phyloP scores from a whole-genome alignment of 1,140 invertebrate genomes.

The Drosophila grimshawi region DNA sequence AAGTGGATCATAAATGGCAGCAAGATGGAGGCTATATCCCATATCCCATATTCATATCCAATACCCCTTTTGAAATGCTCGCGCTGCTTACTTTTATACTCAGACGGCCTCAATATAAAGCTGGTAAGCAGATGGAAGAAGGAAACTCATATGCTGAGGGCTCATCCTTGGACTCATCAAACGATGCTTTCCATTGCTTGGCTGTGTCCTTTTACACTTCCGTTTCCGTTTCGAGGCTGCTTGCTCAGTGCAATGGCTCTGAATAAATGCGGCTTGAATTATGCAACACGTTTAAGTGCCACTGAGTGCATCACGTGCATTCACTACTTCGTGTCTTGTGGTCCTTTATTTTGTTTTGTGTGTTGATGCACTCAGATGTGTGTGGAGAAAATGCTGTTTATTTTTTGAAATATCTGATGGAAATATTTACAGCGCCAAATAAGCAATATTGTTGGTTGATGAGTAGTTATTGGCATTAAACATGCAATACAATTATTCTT shows the following conservation, averaged over 20 bases:
- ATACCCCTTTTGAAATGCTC: not conserved
- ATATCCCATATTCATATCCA: constrained; percentile 7
- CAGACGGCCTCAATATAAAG: constrained; percentile 55
- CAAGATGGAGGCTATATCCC: constrained; percentile 3
- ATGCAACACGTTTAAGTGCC: constrained; percentile 78
- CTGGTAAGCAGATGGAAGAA: constrained; percentile 45
- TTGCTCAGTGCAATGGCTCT: constrained; percentile 62
- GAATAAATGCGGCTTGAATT: constrained; percentile 73
- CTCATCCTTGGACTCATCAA: constrained; percentile 41
- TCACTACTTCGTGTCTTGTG: constrained; percentile 2
- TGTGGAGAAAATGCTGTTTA: not conserved
- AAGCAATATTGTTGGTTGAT: not conserved
- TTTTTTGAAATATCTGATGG: not conserved
- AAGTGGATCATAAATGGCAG: constrained; percentile 21
- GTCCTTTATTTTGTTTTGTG: not conserved
- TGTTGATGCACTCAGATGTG: not conserved
- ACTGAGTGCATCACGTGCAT: constrained; percentile 31
- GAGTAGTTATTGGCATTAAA: not conserved
- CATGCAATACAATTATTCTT: too few relatives aligned
- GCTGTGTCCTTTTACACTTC: constrained; percentile 53
- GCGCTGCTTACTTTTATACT: constrained; percentile 33
- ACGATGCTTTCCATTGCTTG: constrained; percentile 31
- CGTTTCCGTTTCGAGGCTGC: constrained; percentile 58
- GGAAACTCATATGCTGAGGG: not conserved
- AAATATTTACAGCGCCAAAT: not conserved